Evolutionary conservation across 2,113 vertebrate genomes (phyloP).

Genomic region (Oenanthe oenanthe): DNA sequence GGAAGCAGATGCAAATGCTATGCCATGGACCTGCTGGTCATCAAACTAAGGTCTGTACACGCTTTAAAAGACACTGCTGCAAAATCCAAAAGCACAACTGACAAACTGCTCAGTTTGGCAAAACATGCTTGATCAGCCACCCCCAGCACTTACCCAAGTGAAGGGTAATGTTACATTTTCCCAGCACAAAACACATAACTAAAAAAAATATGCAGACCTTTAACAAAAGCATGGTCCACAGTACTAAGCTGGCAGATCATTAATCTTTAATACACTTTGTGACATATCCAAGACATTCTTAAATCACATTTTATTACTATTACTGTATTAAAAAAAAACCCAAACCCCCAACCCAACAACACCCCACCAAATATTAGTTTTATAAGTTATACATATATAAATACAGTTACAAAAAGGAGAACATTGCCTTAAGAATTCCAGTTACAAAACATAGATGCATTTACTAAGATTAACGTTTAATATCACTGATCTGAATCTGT

Average conservation of each 20-base stretch:
- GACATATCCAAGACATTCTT: not conserved
- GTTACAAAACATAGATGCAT: not conserved
- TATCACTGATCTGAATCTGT: not conserved
- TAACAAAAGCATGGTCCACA: not conserved
- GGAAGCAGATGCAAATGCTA: not conserved
- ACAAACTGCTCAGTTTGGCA: not conserved
- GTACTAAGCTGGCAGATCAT: not conserved
- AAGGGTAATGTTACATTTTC: not conserved
- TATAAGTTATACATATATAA: not conserved
- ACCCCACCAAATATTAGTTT: not conserved
- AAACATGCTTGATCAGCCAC: accelerated
- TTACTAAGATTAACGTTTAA: not conserved
- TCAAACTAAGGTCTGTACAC: accelerated
- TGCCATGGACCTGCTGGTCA: not conserved
- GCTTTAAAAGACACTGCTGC: not conserved
- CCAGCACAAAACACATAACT: not conserved
- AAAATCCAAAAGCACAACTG: not conserved
- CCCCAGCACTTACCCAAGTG: not conserved
- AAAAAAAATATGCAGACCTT: not conserved
- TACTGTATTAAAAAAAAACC: not conserved
- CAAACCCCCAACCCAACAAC: not conserved
- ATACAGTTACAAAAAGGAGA: slow-evolving; percentile 33
- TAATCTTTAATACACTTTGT: slow-evolving; percentile 18
- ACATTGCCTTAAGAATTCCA: not conserved
- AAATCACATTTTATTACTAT: not conserved